Conservation (phyloP, 2,888 invertebrate genomes). For the Nemurella pictetii region DNA sequence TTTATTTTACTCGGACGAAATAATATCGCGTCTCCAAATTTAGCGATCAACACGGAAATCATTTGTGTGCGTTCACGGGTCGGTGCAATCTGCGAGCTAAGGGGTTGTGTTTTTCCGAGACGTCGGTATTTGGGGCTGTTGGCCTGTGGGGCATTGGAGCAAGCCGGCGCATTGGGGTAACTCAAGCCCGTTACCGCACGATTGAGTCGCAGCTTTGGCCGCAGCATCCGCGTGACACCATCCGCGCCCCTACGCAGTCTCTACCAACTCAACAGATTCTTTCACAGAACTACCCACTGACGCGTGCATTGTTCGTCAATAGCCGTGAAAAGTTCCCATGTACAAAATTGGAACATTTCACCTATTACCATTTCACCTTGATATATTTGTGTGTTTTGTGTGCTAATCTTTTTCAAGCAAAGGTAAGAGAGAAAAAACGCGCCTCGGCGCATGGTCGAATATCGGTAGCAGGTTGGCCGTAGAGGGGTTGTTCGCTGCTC, state of each 20-base stretch:
- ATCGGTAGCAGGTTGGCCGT: slow-evolving; percentile 13
- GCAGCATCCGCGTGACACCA: too few species aligned
- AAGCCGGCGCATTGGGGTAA: too few species aligned
- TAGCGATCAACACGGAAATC: too few species aligned
- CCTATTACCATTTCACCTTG: background rate
- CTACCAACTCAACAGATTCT: background rate
- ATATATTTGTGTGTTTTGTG: background rate
- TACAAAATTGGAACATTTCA: slow-evolving; percentile 21
- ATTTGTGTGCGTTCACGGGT: too few species aligned
- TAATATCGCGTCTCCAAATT: too few species aligned
- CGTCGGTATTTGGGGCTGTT: too few species aligned
- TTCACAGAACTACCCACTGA: background rate
- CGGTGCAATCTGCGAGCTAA: too few species aligned
- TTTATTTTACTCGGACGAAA: too few species aligned
- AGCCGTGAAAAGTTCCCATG: slow-evolving; percentile 28
- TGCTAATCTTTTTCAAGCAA: background rate
- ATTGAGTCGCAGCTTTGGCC: background rate
- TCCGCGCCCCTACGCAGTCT: background rate
- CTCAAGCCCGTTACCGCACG: background rate
- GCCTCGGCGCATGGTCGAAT: background rate
- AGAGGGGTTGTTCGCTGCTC: slow-evolving; percentile 7
- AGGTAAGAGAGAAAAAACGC: background rate
- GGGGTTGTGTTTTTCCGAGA: too few species aligned
- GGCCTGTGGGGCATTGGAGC: too few species aligned
- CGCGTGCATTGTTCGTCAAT: background rate